Evolutionary conservation across 2,113 vertebrate genomes (phyloP), one percentile per base, ranked within the genome.

Genomic region (Gopherus evgoodei): DNA sequence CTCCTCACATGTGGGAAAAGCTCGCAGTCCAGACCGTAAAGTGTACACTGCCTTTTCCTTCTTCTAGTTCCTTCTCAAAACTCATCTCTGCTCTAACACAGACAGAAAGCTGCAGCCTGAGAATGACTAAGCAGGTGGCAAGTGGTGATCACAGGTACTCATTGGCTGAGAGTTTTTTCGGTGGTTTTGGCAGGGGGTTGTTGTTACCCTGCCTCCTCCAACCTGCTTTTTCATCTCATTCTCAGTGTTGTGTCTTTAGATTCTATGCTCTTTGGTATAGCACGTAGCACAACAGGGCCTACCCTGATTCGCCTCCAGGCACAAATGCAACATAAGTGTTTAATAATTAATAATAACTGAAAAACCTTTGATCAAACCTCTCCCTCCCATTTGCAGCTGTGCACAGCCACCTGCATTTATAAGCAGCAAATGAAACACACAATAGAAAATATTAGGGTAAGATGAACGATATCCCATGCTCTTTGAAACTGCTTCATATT

Each of bases 221-320:
- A 47, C 24, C 72, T 44, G 38, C 38, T 44, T 42, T 44, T 44
- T 47, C 6, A 42, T 27, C 11, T 47, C 38, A 27, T 47, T 38
- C 25, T 11, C 24, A 7, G 27, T 27, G 3, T 44, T 44, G 44
- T 12, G 12, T 47, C 12, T 76, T 80, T 42, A 16, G 54, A 16
- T 52, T 54, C 78, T 50, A 1, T 0, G 13, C 76, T 83, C 35
- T 14, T 49, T 11, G 16, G 82, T 10, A 19, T 0, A 25, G 1
- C 83, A 38, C 19, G 1, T 2, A 12, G 3, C 5, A 82, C 47
- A 72, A 47, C 1, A 17, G 42, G 29, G n/a, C 24, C 42, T 84
- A 62, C 2, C 11, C n/a, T 86, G 65, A 53, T 65, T 49, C 6
- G 52, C 5, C 27, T 84, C 49, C 82, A 90, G 62, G 31, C 31